Conservation (phyloP, 2,888 invertebrate genomes). For the Uropetala carovei region DNA sequence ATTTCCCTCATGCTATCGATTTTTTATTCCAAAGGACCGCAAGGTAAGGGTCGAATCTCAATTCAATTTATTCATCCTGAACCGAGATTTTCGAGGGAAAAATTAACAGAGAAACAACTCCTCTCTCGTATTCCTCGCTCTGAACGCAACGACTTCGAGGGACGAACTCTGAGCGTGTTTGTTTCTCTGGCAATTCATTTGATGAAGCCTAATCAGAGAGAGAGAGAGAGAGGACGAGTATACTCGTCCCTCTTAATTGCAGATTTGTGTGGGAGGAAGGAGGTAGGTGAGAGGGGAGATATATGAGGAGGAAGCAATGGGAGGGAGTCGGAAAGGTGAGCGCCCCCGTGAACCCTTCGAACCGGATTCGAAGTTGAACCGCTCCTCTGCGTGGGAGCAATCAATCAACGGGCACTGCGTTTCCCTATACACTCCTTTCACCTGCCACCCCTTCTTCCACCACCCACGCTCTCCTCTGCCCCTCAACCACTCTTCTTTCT, state of each 20-base stretch:
- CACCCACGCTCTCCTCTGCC: background rate
- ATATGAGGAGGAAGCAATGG: too few relatives aligned
- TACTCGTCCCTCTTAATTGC: background rate
- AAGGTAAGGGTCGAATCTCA: too few relatives aligned
- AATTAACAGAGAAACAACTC: too few relatives aligned
- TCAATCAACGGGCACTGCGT: background rate
- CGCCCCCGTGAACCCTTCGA: too few relatives aligned
- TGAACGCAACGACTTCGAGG: background rate
- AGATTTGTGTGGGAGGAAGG: background rate
- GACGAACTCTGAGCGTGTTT: background rate
- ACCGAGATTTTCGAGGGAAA: too few relatives aligned
- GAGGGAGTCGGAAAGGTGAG: too few relatives aligned
- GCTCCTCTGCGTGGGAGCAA: background rate
- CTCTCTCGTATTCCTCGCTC: too few relatives aligned
- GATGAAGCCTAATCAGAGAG: background rate
- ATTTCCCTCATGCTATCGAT: too few relatives aligned
- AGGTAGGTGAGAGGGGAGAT: background rate
- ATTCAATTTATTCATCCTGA: too few relatives aligned
- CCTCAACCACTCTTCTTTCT: slow-evolving; percentile 19
- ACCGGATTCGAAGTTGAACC: background rate
- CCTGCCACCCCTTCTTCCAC: background rate
- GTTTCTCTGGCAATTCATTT: background rate
- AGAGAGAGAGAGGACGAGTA: background rate
- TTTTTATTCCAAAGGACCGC: too few relatives aligned
- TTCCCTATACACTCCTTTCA: background rate